phyloP scores from a whole-genome alignment of 2,888 invertebrate genomes.

The Trichogramma dendrolimi region DNA sequence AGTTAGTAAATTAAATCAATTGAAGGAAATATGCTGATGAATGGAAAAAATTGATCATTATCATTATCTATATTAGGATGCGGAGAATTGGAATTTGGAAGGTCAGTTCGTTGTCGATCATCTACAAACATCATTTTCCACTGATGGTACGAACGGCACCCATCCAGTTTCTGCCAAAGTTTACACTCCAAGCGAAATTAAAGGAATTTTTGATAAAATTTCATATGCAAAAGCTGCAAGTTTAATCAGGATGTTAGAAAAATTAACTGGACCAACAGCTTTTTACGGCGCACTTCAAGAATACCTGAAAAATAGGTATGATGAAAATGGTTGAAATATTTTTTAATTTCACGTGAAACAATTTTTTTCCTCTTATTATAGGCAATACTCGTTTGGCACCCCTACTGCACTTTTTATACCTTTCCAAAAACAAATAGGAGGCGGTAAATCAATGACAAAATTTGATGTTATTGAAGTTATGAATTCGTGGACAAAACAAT shows the following conservation, averaged over 20 bases:
- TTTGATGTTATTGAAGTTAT: constrained; percentile 37
- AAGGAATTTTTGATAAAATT: constrained; percentile 63
- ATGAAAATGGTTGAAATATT: constrained; percentile 21
- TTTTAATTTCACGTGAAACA: neutral
- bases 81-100: constrained; percentile 61
- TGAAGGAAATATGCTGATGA: neutral
- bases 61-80: constrained; percentile 53
- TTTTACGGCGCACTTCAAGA: constrained; percentile 57
- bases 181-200: constrained; percentile 58
- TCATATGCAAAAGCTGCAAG: constrained; percentile 65
- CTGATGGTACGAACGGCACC: constrained; percentile 59
- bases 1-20: constrained; percentile 34
- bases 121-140: constrained; percentile 61
- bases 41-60: neutral
- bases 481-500: constrained; percentile 60
- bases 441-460: neutral
- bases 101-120: constrained; percentile 69
- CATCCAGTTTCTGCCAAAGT: constrained; percentile 59
- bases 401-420: constrained; percentile 38
- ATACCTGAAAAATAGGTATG: constrained; percentile 58
- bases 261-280: constrained; percentile 56
- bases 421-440: constrained; percentile 38
- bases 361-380: constrained; percentile 19
- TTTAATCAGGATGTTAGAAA: constrained; percentile 67
- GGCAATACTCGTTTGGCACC: constrained; percentile 33